Conservation (phyloP, 2,888 invertebrate genomes). For the Drosophila crucigera region DNA sequence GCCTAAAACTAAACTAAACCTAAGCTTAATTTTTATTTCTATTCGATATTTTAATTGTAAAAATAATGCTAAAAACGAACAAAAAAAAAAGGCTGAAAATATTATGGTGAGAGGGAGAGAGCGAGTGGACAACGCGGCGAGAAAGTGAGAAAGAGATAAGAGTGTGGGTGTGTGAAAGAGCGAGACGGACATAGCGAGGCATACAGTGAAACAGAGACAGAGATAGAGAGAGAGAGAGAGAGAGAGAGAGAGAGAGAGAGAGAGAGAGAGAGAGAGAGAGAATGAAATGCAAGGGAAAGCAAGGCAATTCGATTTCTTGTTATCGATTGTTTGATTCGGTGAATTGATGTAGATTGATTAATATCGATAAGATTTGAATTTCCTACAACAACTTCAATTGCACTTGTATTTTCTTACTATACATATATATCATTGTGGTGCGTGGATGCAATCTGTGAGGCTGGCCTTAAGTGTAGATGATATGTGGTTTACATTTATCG, state of each 20-base stretch:
- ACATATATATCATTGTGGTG: not conserved
- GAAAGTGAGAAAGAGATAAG: not conserved
- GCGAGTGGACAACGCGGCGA: slow-evolving; percentile 35
- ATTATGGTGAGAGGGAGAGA: slow-evolving; percentile 2
- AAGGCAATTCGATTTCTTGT: slow-evolving; percentile 15
- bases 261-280: not conserved
- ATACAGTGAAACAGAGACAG: not conserved
- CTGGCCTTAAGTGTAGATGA: not conserved
- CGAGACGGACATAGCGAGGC: not conserved
- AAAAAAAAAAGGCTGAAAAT: not conserved
- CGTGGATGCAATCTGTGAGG: not conserved
- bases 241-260: not conserved
- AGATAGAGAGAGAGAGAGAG: slow-evolving; percentile 2
- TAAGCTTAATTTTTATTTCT: slow-evolving; percentile 15
- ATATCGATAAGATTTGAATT: not conserved
- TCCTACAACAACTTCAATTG: not conserved
- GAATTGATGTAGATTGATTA: slow-evolving; percentile 12
- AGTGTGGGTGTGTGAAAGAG: slow-evolving; percentile 1
- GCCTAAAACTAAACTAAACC: slow-evolving; percentile 41
- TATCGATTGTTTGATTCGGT: slow-evolving; percentile 6
- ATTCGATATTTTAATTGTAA: slow-evolving; percentile 17
- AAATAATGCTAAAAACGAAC: slow-evolving; percentile 3
- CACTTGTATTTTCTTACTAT: not conserved
- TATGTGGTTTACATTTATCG: not conserved
- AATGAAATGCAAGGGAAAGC: slow-evolving; percentile 15